A percentile compares a stretch with the other conserved stretches of the same genome.
These are phyloP conservation scores for Didymodactylos carnosus DNA, from an alignment of 2,888 invertebrate genomes.

Conservation along the genomic window DNA sequence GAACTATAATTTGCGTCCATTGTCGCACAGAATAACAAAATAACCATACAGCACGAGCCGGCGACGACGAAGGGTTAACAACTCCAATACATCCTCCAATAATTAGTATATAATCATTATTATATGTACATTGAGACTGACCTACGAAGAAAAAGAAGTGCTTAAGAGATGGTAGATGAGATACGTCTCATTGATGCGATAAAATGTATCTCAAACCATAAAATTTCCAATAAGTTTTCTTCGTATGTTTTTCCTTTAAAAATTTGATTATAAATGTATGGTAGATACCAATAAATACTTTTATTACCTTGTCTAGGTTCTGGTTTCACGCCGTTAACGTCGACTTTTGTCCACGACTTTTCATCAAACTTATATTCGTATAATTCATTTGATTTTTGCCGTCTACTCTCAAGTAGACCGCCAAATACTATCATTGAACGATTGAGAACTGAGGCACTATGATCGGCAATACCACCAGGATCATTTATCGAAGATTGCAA, in stretches of 20 bases:
- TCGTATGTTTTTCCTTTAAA: not conserved
- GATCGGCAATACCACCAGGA: conserved; percentile 68
- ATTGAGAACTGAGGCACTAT: conserved; percentile 62
- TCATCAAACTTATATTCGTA: conserved; percentile 1
- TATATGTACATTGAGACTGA: conserved; percentile 42
- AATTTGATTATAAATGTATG: too few species aligned
- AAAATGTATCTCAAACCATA: not conserved
- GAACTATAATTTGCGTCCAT: not conserved
- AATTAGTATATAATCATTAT: conserved; percentile 48
- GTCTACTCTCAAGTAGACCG: conserved; percentile 20
- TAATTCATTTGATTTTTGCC: not conserved
- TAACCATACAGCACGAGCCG: conserved; percentile 1
- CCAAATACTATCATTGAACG: conserved; percentile 37
- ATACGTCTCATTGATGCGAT: too few species aligned
- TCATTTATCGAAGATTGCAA: conserved; percentile 33
- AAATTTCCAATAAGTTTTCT: not conserved
- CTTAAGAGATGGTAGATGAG: too few species aligned
- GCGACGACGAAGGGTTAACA: conserved; percentile 34
- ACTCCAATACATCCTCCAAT: conserved; percentile 60
- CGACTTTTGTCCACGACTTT: conserved; percentile 4
- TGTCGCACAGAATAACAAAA: not conserved
- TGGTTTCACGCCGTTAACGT: conserved; percentile 43
- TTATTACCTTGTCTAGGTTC: conserved; percentile 71
- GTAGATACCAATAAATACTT: too few species aligned
- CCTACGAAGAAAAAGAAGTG: not conserved